A percentile compares a stretch with the other conserved stretches of the same genome.
Conservation (phyloP, 2,888 invertebrate species). For the Nudaria mundana region DNA sequence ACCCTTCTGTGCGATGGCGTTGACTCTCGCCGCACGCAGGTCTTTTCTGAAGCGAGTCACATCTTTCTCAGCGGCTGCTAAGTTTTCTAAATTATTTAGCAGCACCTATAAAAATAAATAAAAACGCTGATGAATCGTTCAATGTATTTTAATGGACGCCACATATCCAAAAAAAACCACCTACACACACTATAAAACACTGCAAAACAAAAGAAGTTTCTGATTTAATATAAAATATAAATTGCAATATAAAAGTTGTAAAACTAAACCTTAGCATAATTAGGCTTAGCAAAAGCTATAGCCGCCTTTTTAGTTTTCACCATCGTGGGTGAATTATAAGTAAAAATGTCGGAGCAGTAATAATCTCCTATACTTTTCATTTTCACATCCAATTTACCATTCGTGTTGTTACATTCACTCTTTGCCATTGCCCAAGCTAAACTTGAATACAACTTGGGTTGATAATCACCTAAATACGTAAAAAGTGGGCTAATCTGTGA, state of each 20-base stretch:
- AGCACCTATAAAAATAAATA: constrained; percentile 64
- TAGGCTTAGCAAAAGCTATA: constrained; percentile 26
- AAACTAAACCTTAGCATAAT: too few relatives aligned
- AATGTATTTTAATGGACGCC: too few relatives aligned
- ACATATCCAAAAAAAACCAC: too few relatives aligned
- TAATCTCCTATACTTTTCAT: constrained; percentile 56
- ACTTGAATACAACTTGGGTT: constrained; percentile 47
- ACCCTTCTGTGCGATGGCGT: constrained; percentile 61
- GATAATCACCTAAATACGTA: constrained; percentile 42
- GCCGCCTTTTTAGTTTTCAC: constrained; percentile 56
- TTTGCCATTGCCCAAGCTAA: constrained; percentile 32
- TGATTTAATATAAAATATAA: too few relatives aligned
- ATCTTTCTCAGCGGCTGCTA: constrained; percentile 64
- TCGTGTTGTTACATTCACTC: not conserved
- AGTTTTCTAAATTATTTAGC: constrained; percentile 65
- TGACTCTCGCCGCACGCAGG: constrained; percentile 59
- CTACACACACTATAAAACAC: too few relatives aligned
- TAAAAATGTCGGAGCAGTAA: constrained; percentile 65
- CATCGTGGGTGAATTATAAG: constrained; percentile 67
- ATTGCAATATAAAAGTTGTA: too few relatives aligned
- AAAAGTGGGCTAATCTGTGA: constrained; percentile 65
- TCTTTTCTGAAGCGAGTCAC: constrained; percentile 53
- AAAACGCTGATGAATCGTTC: too few relatives aligned
- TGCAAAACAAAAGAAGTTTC: too few relatives aligned
- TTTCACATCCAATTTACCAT: constrained; percentile 39